Base-by-base conservation (phyloP, 2,113 vertebrate species). In the Elephantulus edwardii region DNA sequence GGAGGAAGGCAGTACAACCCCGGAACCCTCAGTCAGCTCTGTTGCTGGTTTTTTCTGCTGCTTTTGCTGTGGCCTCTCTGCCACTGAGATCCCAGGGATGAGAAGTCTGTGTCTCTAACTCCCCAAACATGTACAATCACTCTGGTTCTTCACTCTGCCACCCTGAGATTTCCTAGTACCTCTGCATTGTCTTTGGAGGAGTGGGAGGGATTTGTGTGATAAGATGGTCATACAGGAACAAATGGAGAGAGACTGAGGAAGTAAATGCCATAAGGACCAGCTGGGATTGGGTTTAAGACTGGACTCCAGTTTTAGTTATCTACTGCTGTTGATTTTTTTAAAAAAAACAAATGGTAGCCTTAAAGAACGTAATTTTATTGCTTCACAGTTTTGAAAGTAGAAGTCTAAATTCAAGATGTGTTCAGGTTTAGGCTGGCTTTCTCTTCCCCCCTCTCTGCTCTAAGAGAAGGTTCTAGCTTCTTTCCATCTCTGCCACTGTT, bases 121-220 rank as follows among this genome's bases (percentile, higher is more conserved):
- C 0, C 0, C 70, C 2, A 8, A 26, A 12, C 9, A 1, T 13
- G 13, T 6, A n/a, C 22, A 17, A 4, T 56, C 70, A 62, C 86
- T 54, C 66, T 50, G 40, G 8, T 7, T 56, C 58, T 66, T 82
- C 6, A 11, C 40, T 70, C 28, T 8, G 11, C 54, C 16, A n/a
- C 24, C 14, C 12, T 20, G 28, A 83, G 46, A 17, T 9, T 9
- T 38, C 54, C 62, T 9, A 26, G 48, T 2, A 42, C 54, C 54
- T 28, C 9, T 54, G 24, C 12, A 22, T 38, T n/a, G 5, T 50
- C 33, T 74, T 83, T 77, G 16, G 71, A 35, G 19, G 50, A 42
- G 30, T 50, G 35, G 12, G n/a, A 38, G 38, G 6, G 24, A 8
- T 17, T 12, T 44, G 30, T 35, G 38, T 19, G 5, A 48, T 19